Evolutionary conservation across 2,113 vertebrate species (phyloP).

Genomic region (Eira barbara): DNA sequence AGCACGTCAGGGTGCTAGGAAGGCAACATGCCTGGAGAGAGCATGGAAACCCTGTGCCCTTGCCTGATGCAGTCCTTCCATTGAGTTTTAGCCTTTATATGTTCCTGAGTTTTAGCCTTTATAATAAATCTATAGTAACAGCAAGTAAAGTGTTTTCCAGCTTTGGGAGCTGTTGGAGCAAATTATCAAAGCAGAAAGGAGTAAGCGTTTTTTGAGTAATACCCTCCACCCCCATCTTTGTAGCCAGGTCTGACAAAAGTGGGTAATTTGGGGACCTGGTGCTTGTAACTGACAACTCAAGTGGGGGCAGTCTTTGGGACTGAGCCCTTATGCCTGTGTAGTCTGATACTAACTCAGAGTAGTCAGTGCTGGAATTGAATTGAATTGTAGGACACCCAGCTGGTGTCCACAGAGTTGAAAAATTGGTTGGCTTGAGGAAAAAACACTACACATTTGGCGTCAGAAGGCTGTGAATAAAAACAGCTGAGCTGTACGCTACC

Average conservation of each 20-base stretch:
- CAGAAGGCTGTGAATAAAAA: background rate
- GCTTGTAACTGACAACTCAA: background rate
- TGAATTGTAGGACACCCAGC: background rate
- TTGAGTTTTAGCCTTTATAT: background rate
- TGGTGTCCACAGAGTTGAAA: background rate
- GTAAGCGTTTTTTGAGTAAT: background rate
- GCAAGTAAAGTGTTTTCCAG: background rate
- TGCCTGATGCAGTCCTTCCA: background rate
- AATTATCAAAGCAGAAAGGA: background rate
- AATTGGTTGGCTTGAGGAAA: background rate
- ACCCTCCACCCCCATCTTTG: background rate
- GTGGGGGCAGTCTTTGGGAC: background rate
- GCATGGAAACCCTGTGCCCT: background rate
- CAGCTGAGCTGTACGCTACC: background rate
- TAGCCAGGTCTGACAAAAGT: background rate
- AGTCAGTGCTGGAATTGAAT: background rate
- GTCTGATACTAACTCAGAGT: background rate
- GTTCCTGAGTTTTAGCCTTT: background rate
- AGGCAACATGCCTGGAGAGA: background rate
- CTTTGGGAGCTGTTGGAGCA: background rate
- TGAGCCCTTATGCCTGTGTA: background rate
- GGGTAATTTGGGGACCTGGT: background rate
- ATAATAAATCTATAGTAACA: background rate
- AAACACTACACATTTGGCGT: background rate
- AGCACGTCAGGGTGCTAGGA: background rate